Evolutionary conservation across 2,888 invertebrate genomes (phyloP).

Genomic region (Helleia helle): DNA sequence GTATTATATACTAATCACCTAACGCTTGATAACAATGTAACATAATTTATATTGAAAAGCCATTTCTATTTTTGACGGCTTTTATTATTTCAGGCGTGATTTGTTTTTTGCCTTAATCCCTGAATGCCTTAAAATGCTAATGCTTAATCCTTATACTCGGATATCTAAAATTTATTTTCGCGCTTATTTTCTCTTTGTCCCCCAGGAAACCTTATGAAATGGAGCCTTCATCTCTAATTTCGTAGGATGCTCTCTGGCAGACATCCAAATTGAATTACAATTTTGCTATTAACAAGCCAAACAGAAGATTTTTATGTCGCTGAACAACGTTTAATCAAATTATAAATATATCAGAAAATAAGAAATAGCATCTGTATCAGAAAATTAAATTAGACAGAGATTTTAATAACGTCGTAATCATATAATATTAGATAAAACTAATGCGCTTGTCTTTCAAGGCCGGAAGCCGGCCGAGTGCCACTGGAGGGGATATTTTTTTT

Average conservation of each 20-base stretch:
- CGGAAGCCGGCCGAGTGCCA: no score
- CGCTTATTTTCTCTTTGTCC: constrained; percentile 9
- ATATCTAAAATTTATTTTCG: constrained; percentile 10
- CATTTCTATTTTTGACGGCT: no score
- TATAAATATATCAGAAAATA: constrained; percentile 3
- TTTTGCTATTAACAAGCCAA: constrained; percentile 39
- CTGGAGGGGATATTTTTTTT: no score
- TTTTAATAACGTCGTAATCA: no score
- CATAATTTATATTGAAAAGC: no score
- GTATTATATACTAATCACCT: no score
- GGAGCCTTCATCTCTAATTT: constrained; percentile 29
- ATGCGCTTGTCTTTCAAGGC: no score
- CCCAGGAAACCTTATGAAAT: constrained; percentile 12
- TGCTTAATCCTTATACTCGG: constrained; percentile 9
- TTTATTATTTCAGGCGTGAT: no score
- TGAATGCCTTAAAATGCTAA: constrained; percentile 2
- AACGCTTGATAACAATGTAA: no score
- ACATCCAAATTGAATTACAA: constrained; percentile 55
- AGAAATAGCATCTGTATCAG: no score
- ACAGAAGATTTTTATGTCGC: constrained; percentile 9
- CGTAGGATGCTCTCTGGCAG: constrained; percentile 40
- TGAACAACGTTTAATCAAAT: constrained; percentile 5
- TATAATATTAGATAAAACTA: no score
- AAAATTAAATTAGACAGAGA: no score
- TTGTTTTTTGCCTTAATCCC: constrained; percentile 8